Evolutionary conservation across 2,888 invertebrate genomes (phyloP), one percentile per base, ranked within the genome.

Genomic region (Plusia festucae): DNA sequence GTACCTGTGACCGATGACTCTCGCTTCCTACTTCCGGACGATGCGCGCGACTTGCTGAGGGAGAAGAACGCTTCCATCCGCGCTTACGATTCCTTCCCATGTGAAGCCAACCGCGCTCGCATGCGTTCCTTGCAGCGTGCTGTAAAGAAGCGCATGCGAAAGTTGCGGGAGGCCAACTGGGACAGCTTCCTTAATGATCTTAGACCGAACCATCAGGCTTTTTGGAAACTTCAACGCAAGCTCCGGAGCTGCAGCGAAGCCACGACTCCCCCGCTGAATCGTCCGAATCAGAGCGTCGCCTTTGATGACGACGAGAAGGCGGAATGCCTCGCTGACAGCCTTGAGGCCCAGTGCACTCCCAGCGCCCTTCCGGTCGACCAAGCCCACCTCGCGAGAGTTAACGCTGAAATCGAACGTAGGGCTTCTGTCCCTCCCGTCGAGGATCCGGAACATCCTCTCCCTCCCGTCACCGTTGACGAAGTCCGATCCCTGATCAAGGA

Each of bases 291-390:
- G n/a, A 40, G 40, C 40, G 15, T n/a, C n/a, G 40, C 40, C 40
- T 40, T 40, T 15, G 40, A 40, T n/a, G 40, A 40, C 40, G 40
- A 40, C n/a, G 40, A 40, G n/a, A 40, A 40, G 40, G 40, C 40
- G 15, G 40, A 40, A 5, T 40, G 40, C 15, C 40, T 40, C 13
- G 40, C 40, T 11, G 40, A 40, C 40, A 40, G 40, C 15, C 15
- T 40, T 3, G 40, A 40, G 15, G 15, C 40, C 40, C 40, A 40
- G 9, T 40, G 40, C 40, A 9, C 40, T 11, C 40, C 40, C 15
- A 40, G 40, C 15, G 9, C 40, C n/a, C 40, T 40, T 0, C 40
- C 40, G 40, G n/a, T 15, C 2, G 40, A 40, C 40, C 40, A 15
- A 15, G 40, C 40, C n/a, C 15, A 15, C 15, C 13, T 40, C 40